A percentile compares a stretch with the other conserved stretches of the same genome.
These are phyloP conservation scores for Drosophila navojoa DNA, from an alignment of 1,140 invertebrate genomes.

Conservation along the genomic window DNA sequence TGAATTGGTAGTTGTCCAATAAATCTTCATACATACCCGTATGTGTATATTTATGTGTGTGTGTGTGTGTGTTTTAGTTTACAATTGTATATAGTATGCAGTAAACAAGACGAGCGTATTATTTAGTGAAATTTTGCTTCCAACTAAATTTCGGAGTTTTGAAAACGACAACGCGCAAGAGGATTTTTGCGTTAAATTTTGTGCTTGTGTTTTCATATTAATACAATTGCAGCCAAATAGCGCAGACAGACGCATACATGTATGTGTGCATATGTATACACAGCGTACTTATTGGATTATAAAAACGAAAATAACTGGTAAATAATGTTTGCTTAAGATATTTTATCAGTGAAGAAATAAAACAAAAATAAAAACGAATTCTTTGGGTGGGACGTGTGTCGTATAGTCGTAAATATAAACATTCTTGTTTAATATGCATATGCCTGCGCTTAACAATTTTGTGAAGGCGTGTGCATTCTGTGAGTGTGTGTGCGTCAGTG, in stretches of 20 bases:
- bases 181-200: constrained; percentile 16
- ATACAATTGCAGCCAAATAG: constrained; percentile 50
- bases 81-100: constrained; percentile 21
- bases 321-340: constrained; percentile 46
- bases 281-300: constrained; percentile 71
- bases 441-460: constrained; percentile 34
- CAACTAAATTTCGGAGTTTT: constrained; percentile 14
- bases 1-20: constrained; percentile 62
- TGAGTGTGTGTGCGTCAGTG: constrained; percentile 28
- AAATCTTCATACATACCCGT: constrained; percentile 29
- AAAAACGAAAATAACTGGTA: constrained; percentile 56
- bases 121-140: constrained; percentile 63
- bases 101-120: constrained; percentile 54
- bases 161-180: constrained; percentile 1
- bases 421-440: constrained; percentile 11
- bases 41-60: constrained; percentile 3
- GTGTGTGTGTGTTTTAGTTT: neutral
- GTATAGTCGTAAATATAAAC: constrained; percentile 24
- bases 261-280: constrained; percentile 48
- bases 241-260: constrained; percentile 31
- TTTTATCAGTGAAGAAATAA: constrained; percentile 35
- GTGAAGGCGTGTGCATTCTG: constrained; percentile 29
- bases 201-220: constrained; percentile 61
- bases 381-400: constrained; percentile 29
- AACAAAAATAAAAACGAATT: constrained; percentile 33